Percentiles rank a stretch among this genome's conserved stretches.
Conservation (phyloP, 2,888 invertebrate species). For the Pollenia labialis region DNA sequence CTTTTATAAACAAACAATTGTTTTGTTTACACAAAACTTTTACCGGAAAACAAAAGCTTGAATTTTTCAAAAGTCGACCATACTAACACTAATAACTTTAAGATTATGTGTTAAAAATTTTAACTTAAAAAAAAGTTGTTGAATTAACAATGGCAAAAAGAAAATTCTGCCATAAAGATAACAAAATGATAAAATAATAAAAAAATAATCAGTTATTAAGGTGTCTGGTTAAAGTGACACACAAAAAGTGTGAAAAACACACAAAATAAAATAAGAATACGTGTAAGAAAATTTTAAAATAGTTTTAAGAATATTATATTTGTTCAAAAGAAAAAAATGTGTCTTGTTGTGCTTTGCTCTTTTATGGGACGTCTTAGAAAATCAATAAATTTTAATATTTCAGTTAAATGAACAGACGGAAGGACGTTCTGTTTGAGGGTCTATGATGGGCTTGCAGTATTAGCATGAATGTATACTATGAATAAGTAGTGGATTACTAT, state of each 20-base stretch:
- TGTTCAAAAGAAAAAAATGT: background rate
- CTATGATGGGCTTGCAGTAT: background rate
- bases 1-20: background rate
- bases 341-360: slow-evolving; percentile 9
- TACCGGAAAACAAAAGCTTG: background rate
- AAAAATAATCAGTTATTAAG: slow-evolving; percentile 31
- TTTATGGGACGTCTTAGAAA: slow-evolving; percentile 45
- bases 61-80: background rate
- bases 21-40: background rate
- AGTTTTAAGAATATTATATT: background rate
- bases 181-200: background rate
- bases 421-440: background rate
- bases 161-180: background rate
- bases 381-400: slow-evolving; percentile 57
- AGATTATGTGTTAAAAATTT: slow-evolving; percentile 10
- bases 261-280: background rate
- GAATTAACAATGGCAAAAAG: slow-evolving; percentile 9
- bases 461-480: background rate
- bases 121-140: background rate
- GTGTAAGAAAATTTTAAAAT: background rate
- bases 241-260: background rate
- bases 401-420: background rate
- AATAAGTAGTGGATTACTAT: slow-evolving; percentile 6
- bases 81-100: background rate
- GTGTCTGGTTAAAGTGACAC: slow-evolving; percentile 30